A percentile compares a stretch with the other conserved stretches of the same genome.
Conservation (phyloP, 1,140 invertebrate genomes). For the Conus ventricosus region DNA sequence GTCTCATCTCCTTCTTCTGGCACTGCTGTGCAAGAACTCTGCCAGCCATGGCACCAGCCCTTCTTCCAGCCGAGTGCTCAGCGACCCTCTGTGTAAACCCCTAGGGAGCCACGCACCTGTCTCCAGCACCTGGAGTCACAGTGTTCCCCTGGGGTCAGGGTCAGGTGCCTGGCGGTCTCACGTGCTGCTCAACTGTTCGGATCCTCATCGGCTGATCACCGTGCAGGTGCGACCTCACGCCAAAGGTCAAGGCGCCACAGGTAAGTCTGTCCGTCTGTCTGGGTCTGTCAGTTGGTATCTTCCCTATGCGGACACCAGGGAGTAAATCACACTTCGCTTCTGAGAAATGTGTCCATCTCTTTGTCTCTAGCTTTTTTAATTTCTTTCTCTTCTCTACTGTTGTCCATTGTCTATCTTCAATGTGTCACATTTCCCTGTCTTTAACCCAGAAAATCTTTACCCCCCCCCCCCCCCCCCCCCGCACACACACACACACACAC, state of each 20-base stretch:
- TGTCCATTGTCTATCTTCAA: too few species aligned
- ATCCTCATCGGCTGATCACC: background rate
- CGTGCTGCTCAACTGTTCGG: background rate
- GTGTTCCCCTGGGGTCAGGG: background rate
- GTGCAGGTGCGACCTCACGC: background rate
- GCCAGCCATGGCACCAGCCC: background rate
- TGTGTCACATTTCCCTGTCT: too few species aligned
- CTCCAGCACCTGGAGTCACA: background rate
- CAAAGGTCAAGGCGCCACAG: background rate
- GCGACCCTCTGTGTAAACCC: background rate
- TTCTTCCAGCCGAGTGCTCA: background rate
- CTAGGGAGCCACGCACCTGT: background rate
- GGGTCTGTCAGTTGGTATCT: too few species aligned
- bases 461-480: too few species aligned
- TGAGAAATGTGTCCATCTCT: too few species aligned
- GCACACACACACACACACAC: too few species aligned
- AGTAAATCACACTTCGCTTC: too few species aligned
- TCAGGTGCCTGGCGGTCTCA: background rate
- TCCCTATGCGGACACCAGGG: too few species aligned
- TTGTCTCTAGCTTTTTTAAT: too few species aligned
- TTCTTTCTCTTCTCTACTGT: too few species aligned
- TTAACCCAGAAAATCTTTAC: too few species aligned
- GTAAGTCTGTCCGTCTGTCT: background rate
- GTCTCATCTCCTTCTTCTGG: background rate
- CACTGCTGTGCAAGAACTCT: background rate